These are phyloP conservation scores for Chamaea fasciata DNA, from an alignment of 2,113 vertebrate genomes.

Conservation along the genomic window DNA sequence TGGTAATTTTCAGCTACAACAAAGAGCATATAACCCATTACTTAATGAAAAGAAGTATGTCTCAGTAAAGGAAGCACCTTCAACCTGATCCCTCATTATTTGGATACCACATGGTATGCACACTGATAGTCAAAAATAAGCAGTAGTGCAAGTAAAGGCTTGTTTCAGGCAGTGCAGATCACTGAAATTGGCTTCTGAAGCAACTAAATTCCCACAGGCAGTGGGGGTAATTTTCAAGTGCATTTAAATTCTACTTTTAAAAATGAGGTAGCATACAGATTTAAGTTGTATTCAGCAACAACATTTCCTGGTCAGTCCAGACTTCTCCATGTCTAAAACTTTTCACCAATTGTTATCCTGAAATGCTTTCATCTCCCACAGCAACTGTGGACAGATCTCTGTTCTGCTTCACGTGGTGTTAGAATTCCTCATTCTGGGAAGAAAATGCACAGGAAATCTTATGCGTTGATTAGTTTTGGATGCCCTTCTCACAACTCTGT, in stretches of 20 bases:
- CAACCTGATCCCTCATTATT: not conserved
- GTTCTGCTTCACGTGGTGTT: not conserved
- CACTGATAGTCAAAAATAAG: not conserved
- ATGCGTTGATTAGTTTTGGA: not conserved
- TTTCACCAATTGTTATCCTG: not conserved
- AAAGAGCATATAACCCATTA: not conserved
- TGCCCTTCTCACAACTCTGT: not conserved
- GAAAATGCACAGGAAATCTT: not conserved
- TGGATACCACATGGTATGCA: not conserved
- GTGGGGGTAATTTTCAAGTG: not conserved
- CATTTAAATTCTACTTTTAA: not conserved
- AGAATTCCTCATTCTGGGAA: not conserved
- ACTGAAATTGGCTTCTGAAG: not conserved
- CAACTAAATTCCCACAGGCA: not conserved
- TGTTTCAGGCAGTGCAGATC: not conserved
- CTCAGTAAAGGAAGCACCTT: not conserved
- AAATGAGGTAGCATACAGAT: not conserved
- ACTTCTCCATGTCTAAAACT: not conserved
- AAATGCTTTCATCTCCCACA: not conserved
- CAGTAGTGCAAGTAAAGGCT: not conserved
- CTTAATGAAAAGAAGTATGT: not conserved
- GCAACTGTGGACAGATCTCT: fast-evolving
- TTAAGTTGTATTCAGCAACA: not conserved
- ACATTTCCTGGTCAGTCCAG: not conserved
- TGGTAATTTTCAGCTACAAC: not conserved